Percentiles rank a stretch among this genome's conserved stretches.
Evolutionary conservation across 2,888 invertebrate species (phyloP).

Genomic region (Antheraea assamensis): DNA sequence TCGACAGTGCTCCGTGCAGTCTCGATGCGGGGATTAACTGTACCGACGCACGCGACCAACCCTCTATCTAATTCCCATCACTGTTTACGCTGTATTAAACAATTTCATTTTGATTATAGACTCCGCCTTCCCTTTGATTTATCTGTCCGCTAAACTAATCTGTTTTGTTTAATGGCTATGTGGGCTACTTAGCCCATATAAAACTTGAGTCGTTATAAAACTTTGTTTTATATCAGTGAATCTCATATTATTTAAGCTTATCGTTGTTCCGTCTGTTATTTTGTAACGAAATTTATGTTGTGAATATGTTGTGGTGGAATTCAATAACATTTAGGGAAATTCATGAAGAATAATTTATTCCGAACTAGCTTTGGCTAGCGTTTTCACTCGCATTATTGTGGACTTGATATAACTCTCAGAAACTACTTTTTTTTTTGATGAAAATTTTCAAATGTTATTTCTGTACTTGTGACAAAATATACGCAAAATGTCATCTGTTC

Average conservation of each 20-base stretch:
- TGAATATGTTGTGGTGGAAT: not conserved
- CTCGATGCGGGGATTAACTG: slow-evolving; percentile 63
- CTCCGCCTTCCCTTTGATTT: slow-evolving; percentile 51
- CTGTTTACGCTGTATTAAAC: slow-evolving; percentile 77
- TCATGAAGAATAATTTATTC: not conserved
- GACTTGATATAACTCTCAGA: no score
- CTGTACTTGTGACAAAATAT: no score
- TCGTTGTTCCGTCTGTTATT: not conserved
- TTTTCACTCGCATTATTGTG: no score
- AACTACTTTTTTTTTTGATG: no score
- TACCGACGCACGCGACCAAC: slow-evolving; percentile 61
- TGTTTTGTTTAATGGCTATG: slow-evolving; percentile 28
- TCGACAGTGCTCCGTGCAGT: slow-evolving; percentile 15
- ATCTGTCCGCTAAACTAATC: slow-evolving; percentile 39
- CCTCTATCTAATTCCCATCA: slow-evolving; percentile 70
- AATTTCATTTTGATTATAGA: slow-evolving; percentile 76
- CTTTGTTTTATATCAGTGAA: slow-evolving; percentile 6
- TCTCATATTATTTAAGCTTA: not conserved
- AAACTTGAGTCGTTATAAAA: slow-evolving; percentile 2
- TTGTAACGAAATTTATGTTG: not conserved
- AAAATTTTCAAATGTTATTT: no score
- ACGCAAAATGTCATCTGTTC: no score
- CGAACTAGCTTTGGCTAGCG: not conserved
- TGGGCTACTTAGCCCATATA: slow-evolving; percentile 12
- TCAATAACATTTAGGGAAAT: not conserved